Conservation (phyloP, 1,140 invertebrate species). For the Drosophila tani region DNA sequence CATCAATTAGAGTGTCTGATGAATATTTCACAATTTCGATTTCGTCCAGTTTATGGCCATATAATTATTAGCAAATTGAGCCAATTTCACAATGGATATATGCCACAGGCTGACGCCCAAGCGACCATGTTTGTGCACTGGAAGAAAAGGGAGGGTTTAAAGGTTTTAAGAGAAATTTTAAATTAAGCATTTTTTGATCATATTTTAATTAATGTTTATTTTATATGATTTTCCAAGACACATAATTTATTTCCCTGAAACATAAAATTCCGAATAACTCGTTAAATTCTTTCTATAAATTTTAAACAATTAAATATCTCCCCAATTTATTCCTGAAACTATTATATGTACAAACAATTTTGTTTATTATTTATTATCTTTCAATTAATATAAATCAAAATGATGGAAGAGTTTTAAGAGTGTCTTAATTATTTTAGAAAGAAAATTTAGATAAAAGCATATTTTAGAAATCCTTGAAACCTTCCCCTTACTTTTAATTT, state of each 20-base stretch:
- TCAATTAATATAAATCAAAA: not conserved
- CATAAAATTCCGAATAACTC: not conserved
- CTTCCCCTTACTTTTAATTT: not conserved
- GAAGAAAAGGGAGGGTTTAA: not conserved
- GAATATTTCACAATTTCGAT: conserved; percentile 67
- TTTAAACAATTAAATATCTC: not conserved
- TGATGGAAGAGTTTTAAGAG: not conserved
- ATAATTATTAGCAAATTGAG: conserved; percentile 63
- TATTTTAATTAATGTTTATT: too few relatives aligned
- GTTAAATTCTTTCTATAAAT: not conserved
- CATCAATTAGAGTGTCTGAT: conserved; percentile 67
- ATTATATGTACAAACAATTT: not conserved
- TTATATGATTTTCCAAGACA: too few relatives aligned
- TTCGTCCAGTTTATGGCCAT: conserved; percentile 45
- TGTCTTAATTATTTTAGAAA: not conserved
- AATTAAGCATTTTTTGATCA: too few relatives aligned
- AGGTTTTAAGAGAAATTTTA: too few relatives aligned
- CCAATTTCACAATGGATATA: conserved; percentile 40
- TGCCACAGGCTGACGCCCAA: conserved; percentile 17
- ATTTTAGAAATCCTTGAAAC: too few relatives aligned
- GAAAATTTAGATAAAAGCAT: too few relatives aligned
- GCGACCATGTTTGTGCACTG: not conserved
- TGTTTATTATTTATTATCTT: not conserved
- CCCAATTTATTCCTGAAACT: not conserved
- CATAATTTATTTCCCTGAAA: too few relatives aligned